Percentiles rank a stretch among this genome's conserved stretches.
phyloP scores from a whole-genome alignment of 2,888 invertebrate genomes.

The Lasioglossum leucozonium region DNA sequence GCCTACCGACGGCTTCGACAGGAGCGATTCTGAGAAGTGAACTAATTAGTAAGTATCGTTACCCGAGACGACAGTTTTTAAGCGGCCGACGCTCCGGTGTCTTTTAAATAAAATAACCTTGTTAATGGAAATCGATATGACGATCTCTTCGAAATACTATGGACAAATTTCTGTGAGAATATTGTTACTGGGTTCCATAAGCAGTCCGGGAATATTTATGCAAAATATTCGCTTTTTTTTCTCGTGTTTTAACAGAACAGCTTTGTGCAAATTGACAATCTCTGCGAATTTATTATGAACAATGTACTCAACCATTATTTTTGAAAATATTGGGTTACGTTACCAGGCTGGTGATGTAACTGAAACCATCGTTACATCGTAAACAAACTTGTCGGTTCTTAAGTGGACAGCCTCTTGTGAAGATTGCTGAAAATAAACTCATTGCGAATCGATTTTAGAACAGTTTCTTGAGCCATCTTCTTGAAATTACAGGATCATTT shows the following conservation, averaged over 20 bases:
- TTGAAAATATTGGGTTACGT: too few relatives aligned
- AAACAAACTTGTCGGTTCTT: neutral
- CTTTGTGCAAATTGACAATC: neutral
- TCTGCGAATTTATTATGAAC: neutral
- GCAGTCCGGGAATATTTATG: neutral
- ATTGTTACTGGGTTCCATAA: neutral
- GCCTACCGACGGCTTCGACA: neutral
- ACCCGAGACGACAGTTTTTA: neutral
- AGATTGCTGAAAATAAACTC: neutral
- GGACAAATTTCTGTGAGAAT: neutral
- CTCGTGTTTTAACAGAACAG: neutral
- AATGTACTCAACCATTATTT: too few relatives aligned
- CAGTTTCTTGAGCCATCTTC: neutral
- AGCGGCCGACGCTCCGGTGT: neutral
- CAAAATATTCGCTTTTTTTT: neutral
- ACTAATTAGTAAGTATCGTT: constrained; percentile 2
- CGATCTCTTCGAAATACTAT: neutral
- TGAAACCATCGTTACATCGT: too few relatives aligned
- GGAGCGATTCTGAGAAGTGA: neutral
- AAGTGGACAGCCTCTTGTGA: neutral
- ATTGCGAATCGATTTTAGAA: neutral
- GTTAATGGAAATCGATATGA: neutral
- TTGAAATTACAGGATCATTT: neutral
- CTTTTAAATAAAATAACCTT: constrained; percentile 3
- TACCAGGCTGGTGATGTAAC: too few relatives aligned